Evolutionary conservation across 2,888 invertebrate species (phyloP), one percentile per base, ranked within the genome.

Genomic region (Chaetoderma sp.): DNA sequence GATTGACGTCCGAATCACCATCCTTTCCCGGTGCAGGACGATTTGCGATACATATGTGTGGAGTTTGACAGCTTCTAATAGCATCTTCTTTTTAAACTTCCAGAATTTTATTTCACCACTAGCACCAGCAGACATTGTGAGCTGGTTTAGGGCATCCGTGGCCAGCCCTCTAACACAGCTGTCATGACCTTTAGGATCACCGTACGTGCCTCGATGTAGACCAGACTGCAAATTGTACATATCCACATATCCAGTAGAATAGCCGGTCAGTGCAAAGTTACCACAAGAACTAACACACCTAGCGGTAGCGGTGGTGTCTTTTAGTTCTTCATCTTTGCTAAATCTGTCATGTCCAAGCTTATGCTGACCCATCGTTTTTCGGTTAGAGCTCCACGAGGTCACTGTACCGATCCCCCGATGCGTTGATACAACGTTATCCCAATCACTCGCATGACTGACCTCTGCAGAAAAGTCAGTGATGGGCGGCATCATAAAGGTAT

Each of bases 151-250:
- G 39, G 91, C 89, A 86, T 98, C 98, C 0, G 92, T 91, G 32
- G 91, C 91, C 1, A 98, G 89, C 0, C 96, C 97, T 72, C 93
- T 89, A 0, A 98, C 90, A 0, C 93, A 73, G 18, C 81, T 78
- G 2, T 73, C 68, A 68, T 89, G 88, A 10, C 78, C 78, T 71
- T 32, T 67, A 18, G 74, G 73, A 5, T 78, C 68, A 10, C 82
- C 81, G 68, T 75, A 78, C 10, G 75, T 67, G 8, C 85, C 84
- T 60, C 85, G 71, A 65, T 93, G 92, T 28, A 93, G 82, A 0
- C 98, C 98, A 5, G 98, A 98, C 86, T 99, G 99, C 82, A 99
- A 92, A 82, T 99, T 99, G 85, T 93, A 99, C 81, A 92, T 90
- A 77, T 94, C 93, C 1, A 94, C 90, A 81, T 93, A 91, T 1